Evolutionary conservation across 2,888 invertebrate genomes (phyloP).

Genomic region (Luffia ferchaultella): DNA sequence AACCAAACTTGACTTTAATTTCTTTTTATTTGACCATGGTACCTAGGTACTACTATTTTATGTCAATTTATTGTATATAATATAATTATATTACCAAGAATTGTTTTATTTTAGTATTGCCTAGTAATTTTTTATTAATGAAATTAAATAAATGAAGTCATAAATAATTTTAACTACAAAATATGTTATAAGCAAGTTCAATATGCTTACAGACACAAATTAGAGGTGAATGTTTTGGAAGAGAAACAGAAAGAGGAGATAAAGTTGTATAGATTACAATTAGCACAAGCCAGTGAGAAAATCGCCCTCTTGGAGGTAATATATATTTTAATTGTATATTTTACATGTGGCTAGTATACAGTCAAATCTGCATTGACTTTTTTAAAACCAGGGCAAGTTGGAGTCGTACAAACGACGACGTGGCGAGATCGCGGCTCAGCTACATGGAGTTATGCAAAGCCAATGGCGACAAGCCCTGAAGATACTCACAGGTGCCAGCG

Average conservation of each 20-base stretch:
- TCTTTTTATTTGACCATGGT: no score
- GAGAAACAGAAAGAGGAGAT: constrained; percentile 83
- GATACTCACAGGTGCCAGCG: constrained; percentile 57
- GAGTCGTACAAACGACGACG: constrained; percentile 54
- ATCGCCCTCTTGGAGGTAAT: constrained; percentile 70
- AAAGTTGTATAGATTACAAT: constrained; percentile 73
- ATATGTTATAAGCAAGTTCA: not conserved
- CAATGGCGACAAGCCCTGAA: constrained; percentile 82
- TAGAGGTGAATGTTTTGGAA: constrained; percentile 79
- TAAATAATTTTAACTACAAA: no score
- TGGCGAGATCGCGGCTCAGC: constrained; percentile 74
- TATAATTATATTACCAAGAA: no score
- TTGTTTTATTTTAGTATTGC: no score
- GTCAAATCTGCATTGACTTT: no score
- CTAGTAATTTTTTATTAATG: no score
- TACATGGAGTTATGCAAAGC: constrained; percentile 80
- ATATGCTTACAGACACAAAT: constrained; percentile 65
- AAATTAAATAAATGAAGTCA: no score
- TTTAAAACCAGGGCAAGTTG: constrained; percentile 42
- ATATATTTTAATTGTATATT: not conserved
- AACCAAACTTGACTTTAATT: no score
- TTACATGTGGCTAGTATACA: not conserved
- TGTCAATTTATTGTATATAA: no score
- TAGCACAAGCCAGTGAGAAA: constrained; percentile 74
- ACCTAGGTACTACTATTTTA: no score